Percentiles rank a stretch among this genome's conserved stretches.
These are phyloP conservation scores for Meloidogyne floridensis DNA, from an alignment of 1,140 invertebrate species.

Conservation along the genomic window DNA sequence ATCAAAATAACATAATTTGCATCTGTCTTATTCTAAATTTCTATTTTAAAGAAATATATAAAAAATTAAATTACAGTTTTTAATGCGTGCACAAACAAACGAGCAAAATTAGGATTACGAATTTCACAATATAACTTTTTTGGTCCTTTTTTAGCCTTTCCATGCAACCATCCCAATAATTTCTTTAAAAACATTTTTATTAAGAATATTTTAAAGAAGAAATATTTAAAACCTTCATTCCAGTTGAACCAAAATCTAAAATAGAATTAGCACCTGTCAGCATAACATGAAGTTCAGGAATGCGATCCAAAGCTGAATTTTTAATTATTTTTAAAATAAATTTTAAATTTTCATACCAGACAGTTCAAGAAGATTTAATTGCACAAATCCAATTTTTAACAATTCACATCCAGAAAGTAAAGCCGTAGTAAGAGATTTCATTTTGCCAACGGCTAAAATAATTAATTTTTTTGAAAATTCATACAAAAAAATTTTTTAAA, in stretches of 20 bases:
- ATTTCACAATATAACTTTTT: not conserved
- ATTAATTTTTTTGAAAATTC: not conserved
- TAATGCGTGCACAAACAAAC: not conserved
- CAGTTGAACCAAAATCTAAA: not conserved
- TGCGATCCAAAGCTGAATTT: not conserved
- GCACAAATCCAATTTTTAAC: not conserved
- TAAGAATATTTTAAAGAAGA: not conserved
- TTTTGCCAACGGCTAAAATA: not conserved
- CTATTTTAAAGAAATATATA: not conserved
- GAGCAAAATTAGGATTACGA: not conserved
- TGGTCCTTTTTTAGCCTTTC: not conserved
- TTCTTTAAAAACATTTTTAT: not conserved
- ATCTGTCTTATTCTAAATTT: not conserved
- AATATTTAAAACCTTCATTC: not conserved
- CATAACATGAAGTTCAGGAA: constrained; percentile 4
- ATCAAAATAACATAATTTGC: constrained; percentile 3
- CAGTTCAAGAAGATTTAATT: constrained; percentile 4
- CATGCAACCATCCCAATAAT: not conserved
- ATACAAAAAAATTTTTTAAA: not conserved
- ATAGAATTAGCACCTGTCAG: not conserved
- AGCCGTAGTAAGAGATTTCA: not conserved
- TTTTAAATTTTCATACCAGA: not conserved
- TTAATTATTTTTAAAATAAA: not conserved
- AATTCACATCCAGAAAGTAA: not conserved
- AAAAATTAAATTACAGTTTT: not conserved